Evolutionary conservation across 2,888 invertebrate genomes (phyloP), one percentile per base, ranked within the genome.

Genomic region (Ophonus ardosiacus): DNA sequence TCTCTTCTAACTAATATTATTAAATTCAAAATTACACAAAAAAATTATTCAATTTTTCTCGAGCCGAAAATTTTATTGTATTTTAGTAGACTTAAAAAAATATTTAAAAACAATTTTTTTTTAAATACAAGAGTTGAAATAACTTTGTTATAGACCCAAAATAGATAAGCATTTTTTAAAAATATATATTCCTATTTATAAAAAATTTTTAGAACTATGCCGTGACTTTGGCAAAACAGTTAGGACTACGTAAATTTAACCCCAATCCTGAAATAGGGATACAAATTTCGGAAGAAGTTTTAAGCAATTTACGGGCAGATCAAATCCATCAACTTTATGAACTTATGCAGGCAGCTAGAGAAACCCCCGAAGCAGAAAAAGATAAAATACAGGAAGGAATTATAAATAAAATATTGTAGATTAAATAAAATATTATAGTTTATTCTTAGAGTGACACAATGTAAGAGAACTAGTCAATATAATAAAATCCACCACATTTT

Each of bases 241-340:
- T 97, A 86, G 91, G 91, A 8, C 84, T 91, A 7, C 88, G 88
- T 87, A 90, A 90, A 10, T 88, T 89, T 8, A 95, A 95, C 81
- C 91, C 95, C 6, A 92, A 93, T 17, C 91, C 92, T 10, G 93
- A 93, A 71, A 89, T 97, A 13, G 98, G 98, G 0, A 91, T 92
- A 86, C 90, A 93, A 86, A 90, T 98, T 24, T 92, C 94, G 13
- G 91, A 93, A 0, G 90, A 93, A 56, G 91, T 95, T 21, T 90
- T 98, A 40, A 94, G 96, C 74, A 92, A 94, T 88, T 94, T 98
- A 90, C 94, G 93, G 68, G 96, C 96, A 87, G 97, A 97, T 87
- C 98, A 98, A 90, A 91, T 97, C n/a, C 92, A 94, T 17, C 98
- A 98, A 90, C 91, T 98, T 7, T 96, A 96, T 89, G 97, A 97